phyloP scores from a whole-genome alignment of 2,888 invertebrate species.

The Chouioia cunea region DNA sequence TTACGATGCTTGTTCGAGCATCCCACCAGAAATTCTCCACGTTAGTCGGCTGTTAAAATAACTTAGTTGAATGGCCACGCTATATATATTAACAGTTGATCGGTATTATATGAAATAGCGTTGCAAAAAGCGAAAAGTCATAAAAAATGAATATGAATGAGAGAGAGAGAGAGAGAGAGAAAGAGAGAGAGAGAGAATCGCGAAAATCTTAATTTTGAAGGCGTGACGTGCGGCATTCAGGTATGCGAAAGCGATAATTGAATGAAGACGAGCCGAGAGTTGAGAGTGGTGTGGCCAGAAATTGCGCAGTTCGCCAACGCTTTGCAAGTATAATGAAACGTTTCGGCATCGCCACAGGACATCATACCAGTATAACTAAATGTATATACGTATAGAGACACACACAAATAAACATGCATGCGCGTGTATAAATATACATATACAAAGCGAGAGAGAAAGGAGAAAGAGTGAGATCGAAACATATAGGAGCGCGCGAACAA shows the following conservation, averaged over 20 bases:
- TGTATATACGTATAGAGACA: not conserved
- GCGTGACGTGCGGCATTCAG: not conserved
- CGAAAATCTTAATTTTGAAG: slow-evolving; percentile 35
- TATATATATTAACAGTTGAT: not conserved
- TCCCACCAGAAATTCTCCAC: slow-evolving; percentile 9
- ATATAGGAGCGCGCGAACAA: not conserved
- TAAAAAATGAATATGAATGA: slow-evolving; percentile 6
- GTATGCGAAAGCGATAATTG: slow-evolving; percentile 15
- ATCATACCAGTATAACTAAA: not conserved
- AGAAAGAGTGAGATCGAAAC: too few species aligned
- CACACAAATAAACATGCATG: not conserved
- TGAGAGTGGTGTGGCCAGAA: not conserved
- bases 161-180: not conserved
- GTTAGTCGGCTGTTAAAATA: slow-evolving; percentile 13
- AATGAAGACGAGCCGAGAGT: slow-evolving; percentile 12
- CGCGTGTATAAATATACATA: not conserved
- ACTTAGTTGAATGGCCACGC: slow-evolving; percentile 17
- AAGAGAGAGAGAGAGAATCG: not conserved
- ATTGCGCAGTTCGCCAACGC: not conserved
- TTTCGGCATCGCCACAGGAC: not conserved
- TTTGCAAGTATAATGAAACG: slow-evolving; percentile 22
- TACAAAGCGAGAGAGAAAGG: too few species aligned
- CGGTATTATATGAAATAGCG: slow-evolving; percentile 3
- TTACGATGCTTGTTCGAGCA: slow-evolving; percentile 19
- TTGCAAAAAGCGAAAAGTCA: slow-evolving; percentile 6